Conservation (phyloP, 2,797 vertebrate species). For the Lophius americanus region DNA sequence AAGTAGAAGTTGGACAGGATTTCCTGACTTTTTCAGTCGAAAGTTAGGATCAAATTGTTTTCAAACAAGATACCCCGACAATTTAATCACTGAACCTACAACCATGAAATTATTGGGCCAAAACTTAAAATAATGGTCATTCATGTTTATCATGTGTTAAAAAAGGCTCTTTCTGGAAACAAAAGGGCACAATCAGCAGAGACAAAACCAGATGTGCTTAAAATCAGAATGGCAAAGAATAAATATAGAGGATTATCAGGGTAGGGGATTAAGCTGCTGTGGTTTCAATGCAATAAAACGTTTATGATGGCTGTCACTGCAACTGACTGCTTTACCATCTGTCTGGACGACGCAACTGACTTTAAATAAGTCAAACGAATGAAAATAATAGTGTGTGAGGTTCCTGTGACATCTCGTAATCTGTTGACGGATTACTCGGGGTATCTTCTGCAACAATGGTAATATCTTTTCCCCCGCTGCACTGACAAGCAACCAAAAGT, state of each 20-base stretch:
- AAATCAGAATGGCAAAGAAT: not conserved
- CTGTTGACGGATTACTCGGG: slow-evolving; percentile 55
- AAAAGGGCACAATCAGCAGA: not conserved
- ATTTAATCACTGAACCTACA: no score
- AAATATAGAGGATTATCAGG: not conserved
- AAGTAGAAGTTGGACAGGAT: no score
- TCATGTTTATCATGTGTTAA: no score
- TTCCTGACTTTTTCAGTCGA: no score
- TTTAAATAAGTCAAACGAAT: slow-evolving; percentile 49
- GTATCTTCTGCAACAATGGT: slow-evolving; percentile 40
- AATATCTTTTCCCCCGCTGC: slow-evolving; percentile 43
- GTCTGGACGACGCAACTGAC: slow-evolving; percentile 38
- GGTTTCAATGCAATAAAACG: slow-evolving; percentile 41
- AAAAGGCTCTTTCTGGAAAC: no score
- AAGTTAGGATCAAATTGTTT: no score
- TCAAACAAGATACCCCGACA: no score
- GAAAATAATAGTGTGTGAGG: slow-evolving; percentile 64
- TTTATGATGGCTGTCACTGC: slow-evolving; percentile 38
- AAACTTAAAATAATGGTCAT: no score
- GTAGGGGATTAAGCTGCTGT: not conserved
- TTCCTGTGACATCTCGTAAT: slow-evolving; percentile 48
- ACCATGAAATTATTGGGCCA: no score
- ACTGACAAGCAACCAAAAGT: slow-evolving; percentile 45
- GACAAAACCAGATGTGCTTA: not conserved
- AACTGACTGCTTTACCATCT: slow-evolving; percentile 52